A percentile compares a stretch with the other conserved stretches of the same genome.
phyloP scores from a whole-genome alignment of 2,888 invertebrate genomes.

The Margaritifera margaritifera region DNA sequence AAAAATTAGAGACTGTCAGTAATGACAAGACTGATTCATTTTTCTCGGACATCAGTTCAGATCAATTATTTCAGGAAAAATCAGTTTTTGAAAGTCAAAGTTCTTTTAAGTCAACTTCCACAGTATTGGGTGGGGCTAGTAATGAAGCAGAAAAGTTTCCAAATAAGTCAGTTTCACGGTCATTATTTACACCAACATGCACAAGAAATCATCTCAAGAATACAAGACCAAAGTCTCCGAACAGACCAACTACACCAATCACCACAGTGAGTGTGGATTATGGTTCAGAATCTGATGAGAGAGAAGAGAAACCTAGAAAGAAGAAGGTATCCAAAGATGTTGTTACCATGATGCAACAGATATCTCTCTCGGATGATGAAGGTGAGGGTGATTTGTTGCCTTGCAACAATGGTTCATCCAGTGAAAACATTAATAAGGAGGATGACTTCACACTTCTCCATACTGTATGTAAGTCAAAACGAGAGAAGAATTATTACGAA shows the following conservation, averaged over 20 bases:
- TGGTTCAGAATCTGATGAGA: conserved; percentile 31
- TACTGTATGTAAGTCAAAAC: conserved; percentile 45
- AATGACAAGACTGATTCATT: too few relatives aligned
- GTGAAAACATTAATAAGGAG: conserved; percentile 6
- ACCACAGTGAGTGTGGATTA: conserved; percentile 50
- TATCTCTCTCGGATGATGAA: conserved; percentile 30
- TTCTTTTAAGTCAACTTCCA: too few relatives aligned
- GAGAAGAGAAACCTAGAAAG: conserved; percentile 18
- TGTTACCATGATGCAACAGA: conserved; percentile 47
- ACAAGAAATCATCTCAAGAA: background rate
- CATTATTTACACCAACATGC: too few relatives aligned
- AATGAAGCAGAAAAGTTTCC: too few relatives aligned
- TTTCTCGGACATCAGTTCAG: too few relatives aligned
- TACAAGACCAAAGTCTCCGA: conserved; percentile 27
- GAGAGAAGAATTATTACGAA: conserved; percentile 49
- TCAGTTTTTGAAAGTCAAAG: too few relatives aligned
- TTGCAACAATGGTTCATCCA: background rate
- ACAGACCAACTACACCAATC: conserved; percentile 35
- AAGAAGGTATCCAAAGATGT: conserved; percentile 39
- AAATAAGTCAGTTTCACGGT: too few relatives aligned
- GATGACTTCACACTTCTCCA: conserved; percentile 8
- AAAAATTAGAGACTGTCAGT: too few relatives aligned
- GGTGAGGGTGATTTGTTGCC: background rate
- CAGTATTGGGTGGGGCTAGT: too few relatives aligned
- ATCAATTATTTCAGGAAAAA: too few relatives aligned